A percentile compares a stretch with the other conserved stretches of the same genome.
Conservation (phyloP, 2,888 invertebrate species). For the Chaetogeoica ovagalla region DNA sequence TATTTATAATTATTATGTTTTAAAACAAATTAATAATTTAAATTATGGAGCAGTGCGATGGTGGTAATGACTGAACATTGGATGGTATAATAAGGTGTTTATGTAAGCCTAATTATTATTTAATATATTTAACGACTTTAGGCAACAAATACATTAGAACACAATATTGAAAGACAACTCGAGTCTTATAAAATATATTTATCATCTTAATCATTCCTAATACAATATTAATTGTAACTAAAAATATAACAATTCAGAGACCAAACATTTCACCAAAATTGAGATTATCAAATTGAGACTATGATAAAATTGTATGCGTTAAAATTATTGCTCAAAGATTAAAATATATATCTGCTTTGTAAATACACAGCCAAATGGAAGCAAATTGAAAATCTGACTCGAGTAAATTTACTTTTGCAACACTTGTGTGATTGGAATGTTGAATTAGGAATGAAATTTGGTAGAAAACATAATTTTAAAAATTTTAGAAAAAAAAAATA, state of each 20-base stretch:
- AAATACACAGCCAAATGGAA: slow-evolving; percentile 50
- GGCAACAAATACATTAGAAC: slow-evolving; percentile 18
- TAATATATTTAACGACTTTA: slow-evolving; percentile 9
- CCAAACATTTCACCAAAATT: slow-evolving; percentile 31
- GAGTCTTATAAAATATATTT: slow-evolving; percentile 28
- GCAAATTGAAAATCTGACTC: slow-evolving; percentile 40
- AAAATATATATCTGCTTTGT: slow-evolving; percentile 34
- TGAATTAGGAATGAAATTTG: slow-evolving; percentile 48
- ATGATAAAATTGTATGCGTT: neutral
- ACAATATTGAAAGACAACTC: slow-evolving; percentile 48
- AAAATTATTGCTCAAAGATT: slow-evolving; percentile 39
- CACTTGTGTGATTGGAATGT: slow-evolving; percentile 43
- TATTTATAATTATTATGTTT: neutral
- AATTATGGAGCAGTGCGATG: neutral
- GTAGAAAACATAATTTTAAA: slow-evolving; percentile 20
- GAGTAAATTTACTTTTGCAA: slow-evolving; percentile 31
- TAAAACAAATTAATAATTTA: neutral
- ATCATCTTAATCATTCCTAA: slow-evolving; percentile 32
- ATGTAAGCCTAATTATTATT: slow-evolving; percentile 2
- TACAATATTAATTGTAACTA: slow-evolving; percentile 40
- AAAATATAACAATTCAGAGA: slow-evolving; percentile 41
- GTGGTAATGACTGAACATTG: slow-evolving; percentile 9
- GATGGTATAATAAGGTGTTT: neutral
- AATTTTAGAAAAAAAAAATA: slow-evolving; percentile 24
- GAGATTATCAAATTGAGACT: slow-evolving; percentile 32